Evolutionary conservation across 2,888 invertebrate genomes (phyloP).

Genomic region (Lithodes maja): DNA sequence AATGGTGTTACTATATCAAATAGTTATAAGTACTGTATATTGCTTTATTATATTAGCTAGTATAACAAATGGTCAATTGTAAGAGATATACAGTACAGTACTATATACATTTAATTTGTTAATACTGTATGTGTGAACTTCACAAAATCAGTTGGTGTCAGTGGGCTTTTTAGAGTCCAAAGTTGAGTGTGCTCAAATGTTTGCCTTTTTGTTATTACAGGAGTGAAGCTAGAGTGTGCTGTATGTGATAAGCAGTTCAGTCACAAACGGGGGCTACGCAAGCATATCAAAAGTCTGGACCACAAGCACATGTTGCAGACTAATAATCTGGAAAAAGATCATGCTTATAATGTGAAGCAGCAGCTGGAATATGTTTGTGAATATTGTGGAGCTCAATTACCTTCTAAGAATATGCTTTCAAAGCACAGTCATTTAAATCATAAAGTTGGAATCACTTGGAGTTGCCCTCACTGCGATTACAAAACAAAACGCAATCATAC

Average conservation of each 20-base stretch:
- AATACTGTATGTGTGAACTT: neutral
- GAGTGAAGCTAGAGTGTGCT: slow-evolving; percentile 52
- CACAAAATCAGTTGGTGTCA: neutral
- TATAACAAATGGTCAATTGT: too few species aligned
- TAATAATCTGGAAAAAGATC: slow-evolving; percentile 49
- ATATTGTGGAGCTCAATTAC: slow-evolving; percentile 45
- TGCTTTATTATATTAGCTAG: too few species aligned
- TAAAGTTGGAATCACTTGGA: slow-evolving; percentile 72
- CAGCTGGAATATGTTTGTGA: slow-evolving; percentile 46
- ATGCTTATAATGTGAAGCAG: slow-evolving; percentile 50
- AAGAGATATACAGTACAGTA: too few species aligned
- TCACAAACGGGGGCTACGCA: slow-evolving; percentile 54
- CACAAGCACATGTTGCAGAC: slow-evolving; percentile 48
- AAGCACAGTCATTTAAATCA: slow-evolving; percentile 71
- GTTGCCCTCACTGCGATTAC: slow-evolving; percentile 74
- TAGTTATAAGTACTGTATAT: too few species aligned
- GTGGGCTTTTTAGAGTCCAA: neutral
- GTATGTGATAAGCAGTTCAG: slow-evolving; percentile 59
- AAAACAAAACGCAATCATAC: slow-evolving; percentile 73
- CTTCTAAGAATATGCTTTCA: slow-evolving; percentile 46
- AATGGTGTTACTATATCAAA: too few species aligned
- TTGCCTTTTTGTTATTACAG: slow-evolving; percentile 31
- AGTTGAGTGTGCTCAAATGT: too few species aligned
- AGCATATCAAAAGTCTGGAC: slow-evolving; percentile 49
- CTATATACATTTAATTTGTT: neutral